Conservation (phyloP, 2,113 vertebrate genomes). For the Balaenoptera acutorostrata region DNA sequence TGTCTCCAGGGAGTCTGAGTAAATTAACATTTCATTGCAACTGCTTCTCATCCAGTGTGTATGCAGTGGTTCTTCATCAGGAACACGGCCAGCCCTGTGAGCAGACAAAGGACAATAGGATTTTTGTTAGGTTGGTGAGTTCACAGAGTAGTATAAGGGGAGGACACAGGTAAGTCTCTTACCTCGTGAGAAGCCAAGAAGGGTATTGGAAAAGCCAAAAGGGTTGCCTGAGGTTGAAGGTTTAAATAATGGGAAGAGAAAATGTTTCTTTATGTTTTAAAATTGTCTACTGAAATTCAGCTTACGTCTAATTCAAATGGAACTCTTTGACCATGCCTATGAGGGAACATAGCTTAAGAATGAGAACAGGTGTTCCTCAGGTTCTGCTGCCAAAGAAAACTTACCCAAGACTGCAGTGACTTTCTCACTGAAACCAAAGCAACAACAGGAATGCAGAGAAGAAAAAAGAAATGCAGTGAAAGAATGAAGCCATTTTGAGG, state of each 20-base stretch:
- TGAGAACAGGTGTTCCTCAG: not conserved
- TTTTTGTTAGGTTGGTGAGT: not conserved
- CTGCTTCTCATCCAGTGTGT: not conserved
- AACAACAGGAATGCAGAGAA: not conserved
- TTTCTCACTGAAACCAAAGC: not conserved
- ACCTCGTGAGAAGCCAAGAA: not conserved
- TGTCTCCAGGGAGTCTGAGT: not conserved
- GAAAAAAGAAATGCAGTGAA: not conserved
- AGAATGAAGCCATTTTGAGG: constrained; percentile 31
- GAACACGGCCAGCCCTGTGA: not conserved
- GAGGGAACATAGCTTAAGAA: not conserved
- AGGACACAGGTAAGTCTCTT: not conserved
- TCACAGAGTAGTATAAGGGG: not conserved
- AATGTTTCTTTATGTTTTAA: not conserved
- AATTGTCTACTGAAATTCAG: not conserved
- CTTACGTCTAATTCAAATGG: not conserved
- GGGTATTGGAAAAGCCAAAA: not conserved
- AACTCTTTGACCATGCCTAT: not conserved
- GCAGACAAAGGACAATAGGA: not conserved
- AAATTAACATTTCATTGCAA: not conserved
- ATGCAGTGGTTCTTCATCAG: not conserved
- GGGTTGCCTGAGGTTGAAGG: not conserved
- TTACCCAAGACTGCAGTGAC: constrained; percentile 4
- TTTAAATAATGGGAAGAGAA: constrained; percentile 31
- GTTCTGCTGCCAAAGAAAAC: constrained; percentile 24